A percentile compares a stretch with the other conserved stretches of the same genome.
Conservation (phyloP, 2,113 vertebrate species). For the Dasyprocta punctata region DNA sequence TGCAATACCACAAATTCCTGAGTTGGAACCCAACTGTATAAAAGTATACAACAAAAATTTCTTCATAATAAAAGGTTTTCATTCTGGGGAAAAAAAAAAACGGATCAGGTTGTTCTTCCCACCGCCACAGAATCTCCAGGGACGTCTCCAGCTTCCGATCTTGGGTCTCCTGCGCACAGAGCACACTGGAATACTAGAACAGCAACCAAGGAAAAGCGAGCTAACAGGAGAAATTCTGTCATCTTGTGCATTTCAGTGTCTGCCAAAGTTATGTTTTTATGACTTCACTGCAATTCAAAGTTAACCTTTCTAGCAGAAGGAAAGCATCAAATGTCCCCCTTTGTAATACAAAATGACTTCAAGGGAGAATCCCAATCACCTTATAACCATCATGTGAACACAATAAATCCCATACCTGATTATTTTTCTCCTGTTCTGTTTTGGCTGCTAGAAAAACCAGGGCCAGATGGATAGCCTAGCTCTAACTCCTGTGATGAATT, state of each 20-base stretch:
- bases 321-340: slow-evolving; percentile 12
- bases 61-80: slow-evolving; percentile 61
- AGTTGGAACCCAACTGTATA: slow-evolving; percentile 12
- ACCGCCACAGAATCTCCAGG: neutral
- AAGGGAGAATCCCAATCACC: slow-evolving; percentile 48
- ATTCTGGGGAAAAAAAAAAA: neutral
- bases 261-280: slow-evolving; percentile 51
- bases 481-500: neutral
- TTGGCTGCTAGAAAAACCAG: neutral
- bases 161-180: neutral
- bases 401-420: neutral
- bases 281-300: slow-evolving; percentile 37
- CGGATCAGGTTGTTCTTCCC: neutral
- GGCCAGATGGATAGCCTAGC: neutral
- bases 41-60: slow-evolving; percentile 62
- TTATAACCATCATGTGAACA: neutral
- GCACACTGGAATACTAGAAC: neutral
- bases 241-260: neutral
- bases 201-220: neutral
- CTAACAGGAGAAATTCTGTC: neutral
- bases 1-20: slow-evolving; percentile 48
- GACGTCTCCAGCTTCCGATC: neutral
- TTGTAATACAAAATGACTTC: neutral
- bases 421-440: slow-evolving; percentile 49
- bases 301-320: slow-evolving; percentile 56